Conservation (phyloP, 2,888 invertebrate genomes). For the Amphimallon solstitiale region DNA sequence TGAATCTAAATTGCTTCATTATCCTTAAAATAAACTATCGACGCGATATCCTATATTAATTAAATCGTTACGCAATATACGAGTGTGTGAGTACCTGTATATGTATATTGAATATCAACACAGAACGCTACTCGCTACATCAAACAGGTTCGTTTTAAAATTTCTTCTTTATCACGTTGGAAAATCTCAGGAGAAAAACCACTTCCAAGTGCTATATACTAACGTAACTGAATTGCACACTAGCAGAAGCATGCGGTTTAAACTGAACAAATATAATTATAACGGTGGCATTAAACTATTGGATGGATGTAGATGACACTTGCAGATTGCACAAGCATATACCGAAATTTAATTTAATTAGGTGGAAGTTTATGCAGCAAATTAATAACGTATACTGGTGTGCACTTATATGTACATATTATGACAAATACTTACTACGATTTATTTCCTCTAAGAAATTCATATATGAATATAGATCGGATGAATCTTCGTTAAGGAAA, state of each 20-base stretch:
- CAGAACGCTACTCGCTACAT: not conserved
- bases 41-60: slow-evolving; percentile 11
- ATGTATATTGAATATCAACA: slow-evolving; percentile 9
- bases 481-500: no score
- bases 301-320: no score
- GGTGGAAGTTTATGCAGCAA: not conserved
- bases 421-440: no score
- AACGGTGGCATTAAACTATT: not conserved
- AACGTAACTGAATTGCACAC: slow-evolving; percentile 8
- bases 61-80: slow-evolving; percentile 12
- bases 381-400: not conserved
- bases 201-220: slow-evolving; percentile 3
- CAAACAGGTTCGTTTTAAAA: slow-evolving; percentile 1
- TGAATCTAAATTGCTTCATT: slow-evolving; percentile 22
- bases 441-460: no score
- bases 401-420: no score
- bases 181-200: slow-evolving; percentile 15
- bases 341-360: no score
- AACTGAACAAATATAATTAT: not conserved
- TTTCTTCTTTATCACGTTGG: not conserved
- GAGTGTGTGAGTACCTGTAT: not conserved
- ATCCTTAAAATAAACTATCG: slow-evolving; percentile 14
- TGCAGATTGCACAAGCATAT: no score
- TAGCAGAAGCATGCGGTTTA: not conserved
- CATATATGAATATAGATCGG: no score